A percentile compares a stretch with the other conserved stretches of the same genome.
Conservation (phyloP, 2,888 invertebrate genomes). For the Leptinotarsa tumamoca region DNA sequence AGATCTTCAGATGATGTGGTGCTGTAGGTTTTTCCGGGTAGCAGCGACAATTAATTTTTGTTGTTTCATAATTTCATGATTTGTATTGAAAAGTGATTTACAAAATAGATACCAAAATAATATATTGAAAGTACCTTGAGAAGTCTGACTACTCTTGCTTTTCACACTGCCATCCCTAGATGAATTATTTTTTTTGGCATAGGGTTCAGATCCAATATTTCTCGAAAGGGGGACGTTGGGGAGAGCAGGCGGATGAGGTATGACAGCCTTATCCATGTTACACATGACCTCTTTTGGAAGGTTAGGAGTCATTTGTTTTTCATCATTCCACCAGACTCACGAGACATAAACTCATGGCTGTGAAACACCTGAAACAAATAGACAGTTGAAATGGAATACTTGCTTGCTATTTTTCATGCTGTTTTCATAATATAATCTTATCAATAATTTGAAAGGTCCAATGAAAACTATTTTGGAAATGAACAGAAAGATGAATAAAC, state of each 20-base stretch:
- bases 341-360: no score
- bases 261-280: slow-evolving; percentile 59
- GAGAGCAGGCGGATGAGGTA: slow-evolving; percentile 62
- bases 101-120: not conserved
- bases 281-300: slow-evolving; percentile 54
- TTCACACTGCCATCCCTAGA: slow-evolving; percentile 48
- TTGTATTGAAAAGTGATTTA: not conserved
- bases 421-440: no score
- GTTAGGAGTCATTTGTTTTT: slow-evolving; percentile 46
- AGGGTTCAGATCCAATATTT: slow-evolving; percentile 39
- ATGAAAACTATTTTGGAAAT: no score
- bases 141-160: slow-evolving; percentile 55
- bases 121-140: slow-evolving; percentile 50
- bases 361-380: slow-evolving; percentile 10
- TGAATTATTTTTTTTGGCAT: slow-evolving; percentile 30
- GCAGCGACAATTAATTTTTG: not conserved
- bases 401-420: no score
- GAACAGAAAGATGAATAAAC: no score
- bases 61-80: not conserved
- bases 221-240: slow-evolving; percentile 51
- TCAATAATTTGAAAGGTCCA: no score
- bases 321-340: not conserved
- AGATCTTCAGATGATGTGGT: no score
- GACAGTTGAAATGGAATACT: no score
- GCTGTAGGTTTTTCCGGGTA: no score